Percentiles rank a stretch among this genome's conserved stretches.
Evolutionary conservation across 2,888 invertebrate genomes (phyloP).

Genomic region (Philonicus albiceps): DNA sequence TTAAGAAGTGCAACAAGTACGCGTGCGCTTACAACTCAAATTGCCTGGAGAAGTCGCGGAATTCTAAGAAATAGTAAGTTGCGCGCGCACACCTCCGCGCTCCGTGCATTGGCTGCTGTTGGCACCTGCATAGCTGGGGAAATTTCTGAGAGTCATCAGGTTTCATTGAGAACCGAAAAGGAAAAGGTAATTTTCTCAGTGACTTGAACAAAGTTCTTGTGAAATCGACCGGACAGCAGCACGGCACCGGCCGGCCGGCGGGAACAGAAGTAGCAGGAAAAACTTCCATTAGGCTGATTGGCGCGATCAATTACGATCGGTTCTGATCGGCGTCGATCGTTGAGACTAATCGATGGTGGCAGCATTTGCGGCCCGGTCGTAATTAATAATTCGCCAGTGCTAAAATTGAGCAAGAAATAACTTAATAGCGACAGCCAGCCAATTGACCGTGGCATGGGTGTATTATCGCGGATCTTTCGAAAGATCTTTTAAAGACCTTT

Average conservation of each 20-base stretch:
- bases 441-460: not conserved
- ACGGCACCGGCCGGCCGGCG: not conserved
- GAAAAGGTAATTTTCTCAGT: not conserved
- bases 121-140: not conserved
- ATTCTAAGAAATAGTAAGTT: not conserved
- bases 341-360: not conserved
- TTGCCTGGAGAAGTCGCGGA: not conserved
- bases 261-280: not conserved
- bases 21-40: not conserved
- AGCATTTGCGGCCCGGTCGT: not conserved
- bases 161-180: not conserved
- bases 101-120: not conserved
- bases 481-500: not conserved
- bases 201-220: not conserved
- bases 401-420: conserved; percentile 18
- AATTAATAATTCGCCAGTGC: conserved; percentile 1
- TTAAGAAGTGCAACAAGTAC: not conserved
- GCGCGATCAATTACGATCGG: not conserved
- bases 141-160: not conserved
- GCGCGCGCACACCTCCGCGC: not conserved
- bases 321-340: not conserved
- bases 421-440: not conserved
- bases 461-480: not conserved
- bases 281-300: not conserved
- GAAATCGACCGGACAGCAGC: not conserved